Evolutionary conservation across 35 echinoderm and acorn worm species (phyloP).

Genomic region (Antedon bifida): DNA sequence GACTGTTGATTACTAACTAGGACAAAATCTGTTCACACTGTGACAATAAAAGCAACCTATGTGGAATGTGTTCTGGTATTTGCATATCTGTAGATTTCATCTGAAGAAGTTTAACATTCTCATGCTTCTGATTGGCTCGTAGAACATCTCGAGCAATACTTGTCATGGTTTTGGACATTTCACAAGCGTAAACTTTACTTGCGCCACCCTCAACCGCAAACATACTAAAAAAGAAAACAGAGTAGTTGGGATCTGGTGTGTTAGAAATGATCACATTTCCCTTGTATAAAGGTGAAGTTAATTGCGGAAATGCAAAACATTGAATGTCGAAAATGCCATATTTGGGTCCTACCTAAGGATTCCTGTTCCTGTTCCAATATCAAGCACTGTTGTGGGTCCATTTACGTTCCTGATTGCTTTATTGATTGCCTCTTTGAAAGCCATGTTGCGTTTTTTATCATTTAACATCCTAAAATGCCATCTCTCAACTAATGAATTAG

Average conservation of each 20-base stretch:
- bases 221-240: constrained; percentile 12
- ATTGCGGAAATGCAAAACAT: too few relatives aligned
- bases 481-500: constrained; percentile 24
- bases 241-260: too few relatives aligned
- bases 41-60: background rate
- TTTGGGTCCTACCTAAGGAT: constrained; percentile 28
- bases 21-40: too few relatives aligned
- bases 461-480: constrained; percentile 58
- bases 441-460: constrained; percentile 17
- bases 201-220: constrained; percentile 35
- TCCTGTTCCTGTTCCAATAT: constrained; percentile 44
- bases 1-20: too few relatives aligned
- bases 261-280: too few relatives aligned
- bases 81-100: constrained; percentile 28
- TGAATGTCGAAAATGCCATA: too few relatives aligned
- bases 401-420: background rate
- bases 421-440: constrained; percentile 20
- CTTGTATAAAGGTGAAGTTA: too few relatives aligned
- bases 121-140: constrained; percentile 33
- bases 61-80: constrained; percentile 21
- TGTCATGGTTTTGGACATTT: constrained; percentile 27
- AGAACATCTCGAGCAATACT: constrained; percentile 22
- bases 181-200: constrained; percentile 19
- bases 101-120: constrained; percentile 15
- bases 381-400: constrained; percentile 21